A percentile compares a stretch with the other conserved stretches of the same genome.
Evolutionary conservation across 2,888 invertebrate genomes (phyloP).

Genomic region (Aquatica leii): DNA sequence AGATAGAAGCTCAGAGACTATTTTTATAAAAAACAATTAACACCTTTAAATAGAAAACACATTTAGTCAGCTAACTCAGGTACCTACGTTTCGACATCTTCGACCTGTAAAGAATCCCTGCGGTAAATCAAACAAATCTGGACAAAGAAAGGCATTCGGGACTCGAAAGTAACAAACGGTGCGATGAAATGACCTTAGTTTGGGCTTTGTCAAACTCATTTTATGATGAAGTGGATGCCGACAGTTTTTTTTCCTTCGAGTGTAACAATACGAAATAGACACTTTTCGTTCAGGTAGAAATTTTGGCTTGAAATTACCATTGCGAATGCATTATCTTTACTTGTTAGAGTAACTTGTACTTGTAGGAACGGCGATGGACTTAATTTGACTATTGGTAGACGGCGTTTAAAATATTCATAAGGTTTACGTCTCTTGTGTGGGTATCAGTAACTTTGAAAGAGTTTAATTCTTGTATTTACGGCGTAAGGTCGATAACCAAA

Average conservation of each 20-base stretch:
- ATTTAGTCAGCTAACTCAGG: conserved; percentile 9
- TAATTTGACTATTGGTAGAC: conserved; percentile 38
- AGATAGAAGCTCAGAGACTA: no score
- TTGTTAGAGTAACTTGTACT: conserved; percentile 23
- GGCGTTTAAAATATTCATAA: conserved; percentile 34
- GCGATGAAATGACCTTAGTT: conserved; percentile 32
- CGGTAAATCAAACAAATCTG: conserved; percentile 33
- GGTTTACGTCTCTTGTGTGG: conserved; percentile 16
- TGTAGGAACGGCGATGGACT: conserved; percentile 24
- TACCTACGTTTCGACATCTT: conserved; percentile 4
- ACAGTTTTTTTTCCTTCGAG: conserved; percentile 22
- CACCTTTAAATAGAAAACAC: no score
- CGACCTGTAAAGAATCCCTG: conserved; percentile 2
- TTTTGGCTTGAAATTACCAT: background rate
- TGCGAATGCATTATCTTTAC: conserved; percentile 20
- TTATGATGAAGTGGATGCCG: conserved; percentile 34
- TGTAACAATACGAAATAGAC: background rate
- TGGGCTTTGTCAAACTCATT: conserved; percentile 32
- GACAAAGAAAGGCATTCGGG: conserved; percentile 29
- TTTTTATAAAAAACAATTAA: no score
- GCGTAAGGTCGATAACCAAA: background rate
- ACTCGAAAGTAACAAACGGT: conserved; percentile 23
- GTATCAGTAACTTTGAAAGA: background rate
- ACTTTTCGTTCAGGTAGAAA: conserved; percentile 15
- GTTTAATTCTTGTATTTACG: conserved; percentile 16